Evolutionary conservation across 2,797 vertebrate species (phyloP), one percentile per base, ranked within the genome.

Genomic region (Novumbra hubbsi): DNA sequence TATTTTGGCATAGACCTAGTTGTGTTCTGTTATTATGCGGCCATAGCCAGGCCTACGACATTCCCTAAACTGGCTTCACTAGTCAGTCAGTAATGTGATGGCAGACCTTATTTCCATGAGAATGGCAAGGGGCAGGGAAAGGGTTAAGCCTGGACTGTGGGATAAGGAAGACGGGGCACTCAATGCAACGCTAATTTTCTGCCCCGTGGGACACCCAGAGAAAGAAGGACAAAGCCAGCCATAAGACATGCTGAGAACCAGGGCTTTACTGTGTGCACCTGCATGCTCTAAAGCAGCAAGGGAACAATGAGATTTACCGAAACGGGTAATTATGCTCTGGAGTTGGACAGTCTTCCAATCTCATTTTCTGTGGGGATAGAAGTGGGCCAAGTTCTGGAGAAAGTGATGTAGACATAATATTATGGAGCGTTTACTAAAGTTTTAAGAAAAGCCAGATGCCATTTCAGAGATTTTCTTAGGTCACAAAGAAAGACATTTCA

Each of bases 121-220:
- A 88, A 87, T 82, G 74, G 83, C 72, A 63, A 55, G 57, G 71
- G 78, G 80, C 75, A 73, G 76, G 75, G 78, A 78, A 80, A 78
- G 83, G 83, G 83, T 84, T 83, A 85, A 85, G 74, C 73, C 74
- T 71, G 73, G 79, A 74, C 76, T 81, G 80, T 70, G 78, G 83
- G 80, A 76, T 77, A 80, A 83, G 76, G 80, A 78, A 78, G 76
- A 81, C 74, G 65, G 74, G 70, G 73, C 82, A 72, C 79, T 80
- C 80, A 85, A 80, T 87, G 84, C 79, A 77, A 82, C 76, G 84
- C 84, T 85, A 87, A 85, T 85, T 85, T 85, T 86, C 82, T 74
- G 78, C 83, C 78, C 81, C 78, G 78, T 78, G 79, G 82, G 85
- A 79, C 77, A 79, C 74, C 72, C 73, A 79, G 81, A 78, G 82